Evolutionary conservation across 2,888 invertebrate species (phyloP).

Genomic region (Junonia oenone): DNA sequence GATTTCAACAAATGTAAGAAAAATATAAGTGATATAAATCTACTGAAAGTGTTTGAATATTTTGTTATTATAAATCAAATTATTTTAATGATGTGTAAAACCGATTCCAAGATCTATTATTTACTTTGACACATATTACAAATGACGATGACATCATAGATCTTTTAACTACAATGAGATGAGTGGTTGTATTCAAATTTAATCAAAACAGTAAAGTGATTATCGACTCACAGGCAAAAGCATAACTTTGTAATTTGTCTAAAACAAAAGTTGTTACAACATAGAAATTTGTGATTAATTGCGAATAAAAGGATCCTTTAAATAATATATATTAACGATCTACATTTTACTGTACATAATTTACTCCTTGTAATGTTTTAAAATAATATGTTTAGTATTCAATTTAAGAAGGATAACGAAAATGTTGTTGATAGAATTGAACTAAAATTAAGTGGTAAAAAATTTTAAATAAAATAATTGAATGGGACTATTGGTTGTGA

Average conservation of each 20-base stretch:
- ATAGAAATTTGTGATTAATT: conserved; percentile 18
- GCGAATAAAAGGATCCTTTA: neutral
- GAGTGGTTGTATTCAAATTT: conserved; percentile 24
- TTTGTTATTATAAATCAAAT: neutral
- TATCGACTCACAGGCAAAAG: conserved; percentile 27
- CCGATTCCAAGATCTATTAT: conserved; percentile 66
- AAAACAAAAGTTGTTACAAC: conserved; percentile 24
- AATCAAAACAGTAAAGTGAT: conserved; percentile 18
- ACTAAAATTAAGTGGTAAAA: conserved; percentile 40
- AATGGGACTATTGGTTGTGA: conserved; percentile 35
- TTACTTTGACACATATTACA: conserved; percentile 27
- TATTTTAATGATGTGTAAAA: conserved; percentile 41
- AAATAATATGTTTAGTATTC: conserved; percentile 57
- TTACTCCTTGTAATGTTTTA: conserved; percentile 78
- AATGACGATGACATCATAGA: conserved; percentile 18
- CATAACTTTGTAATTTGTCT: conserved; percentile 19
- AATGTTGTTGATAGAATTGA: conserved; percentile 32
- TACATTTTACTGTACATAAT: conserved; percentile 45
- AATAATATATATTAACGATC: conserved; percentile 4
- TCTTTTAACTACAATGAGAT: conserved; percentile 22
- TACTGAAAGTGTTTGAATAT: neutral
- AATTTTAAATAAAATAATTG: conserved; percentile 43
- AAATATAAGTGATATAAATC: neutral
- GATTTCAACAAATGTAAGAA: neutral
- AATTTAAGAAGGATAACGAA: conserved; percentile 36